Evolutionary conservation across 2,888 invertebrate species (phyloP).

Genomic region (Lacanobia oleracea): DNA sequence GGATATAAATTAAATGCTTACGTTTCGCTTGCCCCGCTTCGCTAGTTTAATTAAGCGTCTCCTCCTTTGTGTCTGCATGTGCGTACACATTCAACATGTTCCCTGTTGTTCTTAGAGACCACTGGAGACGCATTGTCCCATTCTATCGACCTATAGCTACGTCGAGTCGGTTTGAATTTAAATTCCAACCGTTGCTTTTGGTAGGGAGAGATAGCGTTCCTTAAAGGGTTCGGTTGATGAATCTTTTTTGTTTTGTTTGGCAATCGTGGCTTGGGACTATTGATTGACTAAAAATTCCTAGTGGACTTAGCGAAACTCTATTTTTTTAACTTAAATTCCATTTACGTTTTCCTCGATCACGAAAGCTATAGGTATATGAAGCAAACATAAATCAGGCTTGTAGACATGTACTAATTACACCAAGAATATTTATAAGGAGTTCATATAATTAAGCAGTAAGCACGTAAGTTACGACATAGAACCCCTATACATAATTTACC

Average conservation of each 20-base stretch:
- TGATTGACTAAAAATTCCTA: constrained; percentile 5
- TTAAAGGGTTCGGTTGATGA: constrained; percentile 55
- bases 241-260: constrained; percentile 47
- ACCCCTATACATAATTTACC: constrained; percentile 59
- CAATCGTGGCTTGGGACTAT: constrained; percentile 4
- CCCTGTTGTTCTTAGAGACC: constrained; percentile 80
- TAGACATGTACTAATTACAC: constrained; percentile 23
- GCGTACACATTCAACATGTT: constrained; percentile 87
- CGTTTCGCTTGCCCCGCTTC: constrained; percentile 88
- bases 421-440: constrained; percentile 39
- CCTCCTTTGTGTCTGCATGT: constrained; percentile 87
- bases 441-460: constrained; percentile 15
- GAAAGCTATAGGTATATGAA: neutral
- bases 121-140: constrained; percentile 72
- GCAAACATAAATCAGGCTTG: constrained; percentile 9
- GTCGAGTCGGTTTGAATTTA: constrained; percentile 60
- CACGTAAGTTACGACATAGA: constrained; percentile 46
- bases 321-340: neutral
- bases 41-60: constrained; percentile 90
- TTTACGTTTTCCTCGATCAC: neutral
- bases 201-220: constrained; percentile 57
- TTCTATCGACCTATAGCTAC: constrained; percentile 60
- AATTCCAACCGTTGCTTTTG: constrained; percentile 64
- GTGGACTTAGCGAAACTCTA: neutral
- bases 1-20: constrained; percentile 90